Percentiles rank a stretch among this genome's conserved stretches.
Conservation (phyloP, 2,113 vertebrate species). For the Panthera uncia region DNA sequence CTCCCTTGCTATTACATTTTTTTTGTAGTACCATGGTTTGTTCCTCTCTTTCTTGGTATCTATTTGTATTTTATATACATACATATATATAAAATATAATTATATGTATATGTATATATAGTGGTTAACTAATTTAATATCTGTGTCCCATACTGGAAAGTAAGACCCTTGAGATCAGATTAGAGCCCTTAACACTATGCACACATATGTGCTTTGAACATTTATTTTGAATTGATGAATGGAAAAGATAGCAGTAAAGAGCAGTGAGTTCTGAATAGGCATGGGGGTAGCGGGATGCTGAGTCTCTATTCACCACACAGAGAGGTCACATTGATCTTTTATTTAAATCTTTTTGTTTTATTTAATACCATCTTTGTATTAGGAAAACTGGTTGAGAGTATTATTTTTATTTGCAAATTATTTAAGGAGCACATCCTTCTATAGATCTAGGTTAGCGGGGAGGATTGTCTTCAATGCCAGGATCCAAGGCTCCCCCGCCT, state of each 20-base stretch:
- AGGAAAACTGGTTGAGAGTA: not conserved
- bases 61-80: not conserved
- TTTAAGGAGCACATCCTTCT: not conserved
- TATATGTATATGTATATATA: not conserved
- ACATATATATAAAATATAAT: not conserved
- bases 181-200: not conserved
- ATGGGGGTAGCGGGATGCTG: not conserved
- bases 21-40: not conserved
- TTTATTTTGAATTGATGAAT: not conserved
- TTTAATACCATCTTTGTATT: not conserved
- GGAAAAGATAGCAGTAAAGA: not conserved
- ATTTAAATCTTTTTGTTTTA: not conserved
- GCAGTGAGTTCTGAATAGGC: not conserved
- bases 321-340: not conserved
- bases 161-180: not conserved
- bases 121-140: not conserved
- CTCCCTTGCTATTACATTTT: not conserved
- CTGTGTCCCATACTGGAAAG: not conserved
- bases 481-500: fast-evolving
- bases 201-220: not conserved
- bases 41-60: not conserved
- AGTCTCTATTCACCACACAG: not conserved
- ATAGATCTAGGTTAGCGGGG: not conserved
- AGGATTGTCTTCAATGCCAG: not conserved
- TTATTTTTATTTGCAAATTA: conserved; percentile 46